phyloP scores from a whole-genome alignment of 2,113 vertebrate species.

The Anser cygnoides region DNA sequence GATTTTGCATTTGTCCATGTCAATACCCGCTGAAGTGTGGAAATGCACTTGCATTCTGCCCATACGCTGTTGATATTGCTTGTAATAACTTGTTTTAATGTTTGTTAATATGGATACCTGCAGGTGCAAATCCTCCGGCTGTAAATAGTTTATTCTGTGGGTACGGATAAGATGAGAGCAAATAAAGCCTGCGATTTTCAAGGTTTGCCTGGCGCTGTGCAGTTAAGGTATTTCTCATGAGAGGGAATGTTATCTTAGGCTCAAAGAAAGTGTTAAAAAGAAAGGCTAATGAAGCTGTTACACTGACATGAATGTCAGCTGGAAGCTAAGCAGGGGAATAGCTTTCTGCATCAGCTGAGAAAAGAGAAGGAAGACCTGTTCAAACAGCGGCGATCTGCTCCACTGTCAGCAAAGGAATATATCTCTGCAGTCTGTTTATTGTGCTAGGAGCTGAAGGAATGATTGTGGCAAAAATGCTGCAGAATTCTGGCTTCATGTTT shows the following conservation, averaged over 20 bases:
- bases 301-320: constrained; percentile 10
- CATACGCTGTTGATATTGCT: not conserved
- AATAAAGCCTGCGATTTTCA: constrained; percentile 12
- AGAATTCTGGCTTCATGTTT: not conserved
- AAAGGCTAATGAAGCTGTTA: constrained; percentile 57
- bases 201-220: not conserved
- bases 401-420: not conserved
- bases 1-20: not conserved
- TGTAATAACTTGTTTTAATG: not conserved
- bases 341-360: not conserved
- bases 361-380: constrained; percentile 8
- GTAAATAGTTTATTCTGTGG: not conserved
- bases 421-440: not conserved
- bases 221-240: not conserved
- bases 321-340: constrained; percentile 48
- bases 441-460: not conserved
- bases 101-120: not conserved
- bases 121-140: not conserved
- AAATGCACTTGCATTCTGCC: not conserved
- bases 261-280: constrained; percentile 31
- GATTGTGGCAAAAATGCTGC: not conserved
- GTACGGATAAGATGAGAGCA: not conserved
- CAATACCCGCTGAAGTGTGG: not conserved
- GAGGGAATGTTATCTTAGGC: not conserved
- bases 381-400: not conserved